Evolutionary conservation across 2,113 vertebrate genomes (phyloP).

Genomic region (Nothocercus julius): DNA sequence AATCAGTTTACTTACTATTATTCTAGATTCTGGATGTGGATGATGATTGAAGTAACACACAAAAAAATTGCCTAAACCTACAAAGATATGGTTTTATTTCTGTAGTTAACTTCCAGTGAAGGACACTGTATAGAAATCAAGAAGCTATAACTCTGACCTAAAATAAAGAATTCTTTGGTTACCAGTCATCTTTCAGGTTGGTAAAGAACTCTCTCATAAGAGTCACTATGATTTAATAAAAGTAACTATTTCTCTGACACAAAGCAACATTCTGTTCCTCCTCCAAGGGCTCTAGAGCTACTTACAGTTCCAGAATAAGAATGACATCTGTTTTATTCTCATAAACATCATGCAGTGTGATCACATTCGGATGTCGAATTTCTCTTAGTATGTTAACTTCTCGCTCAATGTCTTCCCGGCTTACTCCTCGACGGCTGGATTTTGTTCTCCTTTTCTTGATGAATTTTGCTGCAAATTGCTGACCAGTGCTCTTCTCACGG

Average conservation of each 20-base stretch:
- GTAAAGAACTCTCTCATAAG: background rate
- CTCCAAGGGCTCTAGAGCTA: background rate
- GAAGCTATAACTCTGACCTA: background rate
- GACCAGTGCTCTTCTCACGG: conserved; percentile 83
- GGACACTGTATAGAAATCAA: background rate
- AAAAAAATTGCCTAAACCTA: background rate
- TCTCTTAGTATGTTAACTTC: conserved; percentile 96
- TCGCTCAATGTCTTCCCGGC: conserved; percentile 93
- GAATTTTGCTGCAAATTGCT: conserved; percentile 93
- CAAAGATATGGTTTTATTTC: background rate
- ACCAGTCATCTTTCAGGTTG: background rate
- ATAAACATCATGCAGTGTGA: conserved; percentile 92
- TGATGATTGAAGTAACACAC: background rate
- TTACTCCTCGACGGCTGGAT: conserved; percentile 92
- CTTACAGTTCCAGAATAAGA: conserved; percentile 98
- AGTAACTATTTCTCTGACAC: background rate
- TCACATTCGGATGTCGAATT: conserved; percentile 95
- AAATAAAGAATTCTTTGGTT: background rate
- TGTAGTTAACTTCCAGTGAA: background rate
- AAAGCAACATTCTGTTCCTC: background rate
- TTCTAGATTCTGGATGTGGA: background rate
- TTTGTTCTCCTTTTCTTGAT: conserved; percentile 96
- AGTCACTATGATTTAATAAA: background rate
- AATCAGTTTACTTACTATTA: background rate
- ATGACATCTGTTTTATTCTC: conserved; percentile 97